These are phyloP conservation scores for Tachyglossus aculeatus DNA, from an alignment of 2,797 vertebrate genomes.

Conservation along the genomic window DNA sequence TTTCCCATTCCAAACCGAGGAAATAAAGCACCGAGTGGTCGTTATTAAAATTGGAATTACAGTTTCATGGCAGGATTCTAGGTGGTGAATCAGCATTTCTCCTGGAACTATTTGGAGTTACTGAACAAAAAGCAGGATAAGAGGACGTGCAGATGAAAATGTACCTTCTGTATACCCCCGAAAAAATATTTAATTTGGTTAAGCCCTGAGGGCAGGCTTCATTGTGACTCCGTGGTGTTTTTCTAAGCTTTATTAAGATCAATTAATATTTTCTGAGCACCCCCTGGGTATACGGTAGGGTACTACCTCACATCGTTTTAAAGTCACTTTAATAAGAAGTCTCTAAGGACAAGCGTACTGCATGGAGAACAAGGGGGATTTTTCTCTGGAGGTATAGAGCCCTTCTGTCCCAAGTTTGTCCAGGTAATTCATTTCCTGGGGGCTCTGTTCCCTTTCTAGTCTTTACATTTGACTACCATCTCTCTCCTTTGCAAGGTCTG, in stretches of 20 bases:
- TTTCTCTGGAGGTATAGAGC: neutral
- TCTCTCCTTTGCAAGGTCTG: slow-evolving; percentile 16
- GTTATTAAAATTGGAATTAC: no score
- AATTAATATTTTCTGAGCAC: neutral
- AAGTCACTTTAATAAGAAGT: neutral
- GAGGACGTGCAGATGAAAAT: no score
- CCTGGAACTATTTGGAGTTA: no score
- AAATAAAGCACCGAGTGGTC: no score
- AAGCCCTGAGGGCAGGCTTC: neutral
- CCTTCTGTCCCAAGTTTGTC: neutral
- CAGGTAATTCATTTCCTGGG: neutral
- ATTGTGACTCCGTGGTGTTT: slow-evolving; percentile 9
- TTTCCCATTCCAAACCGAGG: no score
- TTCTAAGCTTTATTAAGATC: no score
- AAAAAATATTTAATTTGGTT: no score
- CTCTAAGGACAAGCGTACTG: neutral
- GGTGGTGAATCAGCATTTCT: no score
- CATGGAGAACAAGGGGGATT: neutral
- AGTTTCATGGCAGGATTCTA: no score
- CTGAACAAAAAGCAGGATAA: no score
- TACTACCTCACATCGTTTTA: neutral
- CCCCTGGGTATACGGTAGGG: neutral
- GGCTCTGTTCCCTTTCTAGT: slow-evolving; percentile 2
- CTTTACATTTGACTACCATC: neutral
- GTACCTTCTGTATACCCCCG: no score